Percentiles rank a stretch among this genome's conserved stretches.
Evolutionary conservation across 1,140 invertebrate genomes (phyloP).

Genomic region (Varroa destructor): DNA sequence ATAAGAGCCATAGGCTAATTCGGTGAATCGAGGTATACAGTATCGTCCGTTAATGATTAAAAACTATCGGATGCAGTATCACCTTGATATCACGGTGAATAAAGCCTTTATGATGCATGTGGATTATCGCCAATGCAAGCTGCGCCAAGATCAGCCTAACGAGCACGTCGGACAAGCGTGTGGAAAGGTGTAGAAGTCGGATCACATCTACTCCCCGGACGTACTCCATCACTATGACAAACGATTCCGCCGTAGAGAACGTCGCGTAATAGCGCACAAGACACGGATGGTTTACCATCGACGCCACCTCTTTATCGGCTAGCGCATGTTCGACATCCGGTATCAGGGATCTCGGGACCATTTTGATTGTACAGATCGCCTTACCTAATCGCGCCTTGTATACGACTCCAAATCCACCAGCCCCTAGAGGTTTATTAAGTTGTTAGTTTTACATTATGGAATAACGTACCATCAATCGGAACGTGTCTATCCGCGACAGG

Average conservation of each 20-base stretch:
- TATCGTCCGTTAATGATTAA: too few relatives aligned
- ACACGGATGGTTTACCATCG: conserved; percentile 26
- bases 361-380: conserved; percentile 7
- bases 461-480: too few relatives aligned
- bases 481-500: too few relatives aligned
- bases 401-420: conserved; percentile 14
- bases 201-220: conserved; percentile 17
- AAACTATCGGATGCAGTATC: too few relatives aligned
- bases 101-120: conserved; percentile 25
- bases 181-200: conserved; percentile 14
- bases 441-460: too few relatives aligned
- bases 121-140: background rate
- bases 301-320: conserved; percentile 20
- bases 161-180: conserved; percentile 10
- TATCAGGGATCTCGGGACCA: conserved; percentile 2
- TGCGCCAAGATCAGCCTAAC: conserved; percentile 25
- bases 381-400: conserved; percentile 5
- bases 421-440: background rate
- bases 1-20: too few relatives aligned
- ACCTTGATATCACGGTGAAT: conserved; percentile 22
- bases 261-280: conserved; percentile 26
- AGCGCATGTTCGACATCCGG: conserved; percentile 17
- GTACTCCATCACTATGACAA: conserved; percentile 22
- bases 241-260: conserved; percentile 8
- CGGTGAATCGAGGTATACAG: too few relatives aligned